These are phyloP conservation scores for Taeniopygia guttata DNA, from an alignment of 2,797 vertebrate genomes.

Conservation along the genomic window DNA sequence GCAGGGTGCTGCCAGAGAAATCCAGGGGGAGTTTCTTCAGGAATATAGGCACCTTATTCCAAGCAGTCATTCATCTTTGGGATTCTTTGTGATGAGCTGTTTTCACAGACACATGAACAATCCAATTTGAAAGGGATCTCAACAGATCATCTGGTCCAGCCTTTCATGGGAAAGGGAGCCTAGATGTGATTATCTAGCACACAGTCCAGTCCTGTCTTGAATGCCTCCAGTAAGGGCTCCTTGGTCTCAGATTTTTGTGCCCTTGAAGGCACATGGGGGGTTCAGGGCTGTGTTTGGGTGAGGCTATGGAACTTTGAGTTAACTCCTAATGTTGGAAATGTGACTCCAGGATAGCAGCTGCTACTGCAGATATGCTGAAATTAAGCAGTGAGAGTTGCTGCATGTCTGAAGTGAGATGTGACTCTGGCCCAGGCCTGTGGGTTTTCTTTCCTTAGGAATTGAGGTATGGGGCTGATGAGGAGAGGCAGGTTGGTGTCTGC, in stretches of 20 bases:
- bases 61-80: background rate
- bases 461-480: background rate
- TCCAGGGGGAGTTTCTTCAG: background rate
- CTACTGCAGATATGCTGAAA: accelerated
- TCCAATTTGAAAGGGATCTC: background rate
- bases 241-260: background rate
- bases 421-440: background rate
- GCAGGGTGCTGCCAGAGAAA: background rate
- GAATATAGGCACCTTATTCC: background rate
- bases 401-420: background rate
- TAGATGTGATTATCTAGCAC: background rate
- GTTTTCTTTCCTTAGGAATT: background rate
- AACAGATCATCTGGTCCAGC: background rate
- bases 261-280: accelerated
- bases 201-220: background rate
- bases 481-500: background rate
- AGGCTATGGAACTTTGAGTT: background rate
- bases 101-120: background rate
- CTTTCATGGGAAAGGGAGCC: background rate
- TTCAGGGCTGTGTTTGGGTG: background rate
- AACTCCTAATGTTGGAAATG: background rate
- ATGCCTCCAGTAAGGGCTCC: background rate
- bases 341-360: background rate
- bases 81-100: background rate
- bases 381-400: background rate